These are phyloP conservation scores for Latrodectus geometricus DNA, from an alignment of 1,140 invertebrate genomes.

Conservation along the genomic window DNA sequence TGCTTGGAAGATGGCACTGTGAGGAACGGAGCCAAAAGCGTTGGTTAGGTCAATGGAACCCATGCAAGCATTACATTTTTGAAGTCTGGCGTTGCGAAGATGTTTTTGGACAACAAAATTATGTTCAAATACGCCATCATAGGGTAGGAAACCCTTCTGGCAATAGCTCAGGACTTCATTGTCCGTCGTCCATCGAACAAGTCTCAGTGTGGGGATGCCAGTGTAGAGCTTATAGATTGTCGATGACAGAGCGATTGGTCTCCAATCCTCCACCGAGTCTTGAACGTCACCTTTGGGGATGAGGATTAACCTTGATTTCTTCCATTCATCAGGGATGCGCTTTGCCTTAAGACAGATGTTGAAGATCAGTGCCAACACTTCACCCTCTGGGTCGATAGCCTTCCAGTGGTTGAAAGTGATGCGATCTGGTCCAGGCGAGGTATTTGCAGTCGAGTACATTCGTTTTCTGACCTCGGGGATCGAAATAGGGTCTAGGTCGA, in stretches of 20 bases:
- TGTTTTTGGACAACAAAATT: background rate
- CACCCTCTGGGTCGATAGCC: background rate
- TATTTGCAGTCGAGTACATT: background rate
- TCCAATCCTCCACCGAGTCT: background rate
- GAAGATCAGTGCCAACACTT: background rate
- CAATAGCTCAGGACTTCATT: background rate
- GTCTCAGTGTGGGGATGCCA: background rate
- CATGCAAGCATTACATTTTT: background rate
- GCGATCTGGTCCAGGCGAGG: background rate
- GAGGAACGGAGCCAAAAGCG: background rate
- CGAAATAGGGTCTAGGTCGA: too few species aligned
- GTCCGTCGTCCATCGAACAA: background rate
- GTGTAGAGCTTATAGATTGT: too few species aligned
- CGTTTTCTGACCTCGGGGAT: background rate
- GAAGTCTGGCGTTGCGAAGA: background rate
- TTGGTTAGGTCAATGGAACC: background rate
- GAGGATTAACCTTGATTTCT: background rate
- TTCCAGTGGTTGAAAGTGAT: background rate
- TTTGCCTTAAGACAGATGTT: background rate
- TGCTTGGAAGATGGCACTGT: background rate
- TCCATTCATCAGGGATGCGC: background rate
- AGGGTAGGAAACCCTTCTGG: too few species aligned
- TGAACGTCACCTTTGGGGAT: background rate
- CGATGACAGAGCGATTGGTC: background rate
- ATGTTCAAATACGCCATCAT: background rate